Conservation (phyloP, 1,140 invertebrate species). For the Atopsyche davidsoni region DNA sequence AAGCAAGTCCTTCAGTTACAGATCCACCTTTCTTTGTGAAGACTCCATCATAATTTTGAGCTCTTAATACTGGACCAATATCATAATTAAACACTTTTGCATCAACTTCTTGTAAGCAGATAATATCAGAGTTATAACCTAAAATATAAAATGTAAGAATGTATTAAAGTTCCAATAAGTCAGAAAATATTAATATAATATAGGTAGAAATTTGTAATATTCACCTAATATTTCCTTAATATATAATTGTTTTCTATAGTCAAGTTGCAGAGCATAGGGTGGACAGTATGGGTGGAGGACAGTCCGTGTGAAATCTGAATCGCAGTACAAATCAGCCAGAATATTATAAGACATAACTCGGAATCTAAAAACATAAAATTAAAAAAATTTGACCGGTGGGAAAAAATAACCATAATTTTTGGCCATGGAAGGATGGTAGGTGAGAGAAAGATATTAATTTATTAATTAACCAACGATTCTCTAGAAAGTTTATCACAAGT, state of each 20-base stretch:
- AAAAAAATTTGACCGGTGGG: conserved; percentile 8
- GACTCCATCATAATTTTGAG: conserved; percentile 52
- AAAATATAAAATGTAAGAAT: conserved; percentile 30
- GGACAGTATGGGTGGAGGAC: conserved; percentile 77
- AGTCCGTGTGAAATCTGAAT: conserved; percentile 67
- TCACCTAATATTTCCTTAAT: conserved; percentile 76
- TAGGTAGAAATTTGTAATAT: conserved; percentile 20
- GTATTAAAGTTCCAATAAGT: conserved; percentile 3
- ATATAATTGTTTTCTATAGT: conserved; percentile 81
- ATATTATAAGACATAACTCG: conserved; percentile 84
- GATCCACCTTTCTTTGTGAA: conserved; percentile 67
- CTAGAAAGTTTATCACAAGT: conserved; percentile 52
- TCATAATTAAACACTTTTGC: conserved; percentile 67
- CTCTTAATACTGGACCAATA: conserved; percentile 56
- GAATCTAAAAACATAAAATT: conserved; percentile 55
- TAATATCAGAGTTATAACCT: conserved; percentile 84
- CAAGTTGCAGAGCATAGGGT: conserved; percentile 66
- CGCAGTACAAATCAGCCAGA: conserved; percentile 80
- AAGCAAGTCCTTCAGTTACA: conserved; percentile 72
- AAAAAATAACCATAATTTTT: too few relatives aligned
- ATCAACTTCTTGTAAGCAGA: conserved; percentile 93
- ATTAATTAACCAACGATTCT: conserved; percentile 40
- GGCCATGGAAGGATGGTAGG: too few relatives aligned
- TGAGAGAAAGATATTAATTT: too few relatives aligned
- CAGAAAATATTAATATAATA: conserved; percentile 7